These are phyloP conservation scores for Sminthurides aquaticus DNA, from an alignment of 2,888 invertebrate genomes.

Conservation along the genomic window DNA sequence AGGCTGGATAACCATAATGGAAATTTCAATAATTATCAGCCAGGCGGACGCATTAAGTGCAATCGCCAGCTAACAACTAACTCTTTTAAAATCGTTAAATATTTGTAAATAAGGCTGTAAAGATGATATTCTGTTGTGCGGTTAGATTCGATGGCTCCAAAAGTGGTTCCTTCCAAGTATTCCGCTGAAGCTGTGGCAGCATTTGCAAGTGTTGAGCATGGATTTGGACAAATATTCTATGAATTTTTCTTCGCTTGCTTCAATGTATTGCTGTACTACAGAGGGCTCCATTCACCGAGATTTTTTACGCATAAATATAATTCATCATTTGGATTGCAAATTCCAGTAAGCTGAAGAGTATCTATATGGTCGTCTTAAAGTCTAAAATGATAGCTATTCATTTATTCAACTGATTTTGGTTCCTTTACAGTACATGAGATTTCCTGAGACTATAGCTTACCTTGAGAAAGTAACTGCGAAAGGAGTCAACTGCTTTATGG, in stretches of 20 bases:
- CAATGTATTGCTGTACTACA: slow-evolving; percentile 8
- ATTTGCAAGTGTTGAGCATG: slow-evolving; percentile 7
- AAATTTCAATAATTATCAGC: too few species aligned
- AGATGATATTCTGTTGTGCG: neutral
- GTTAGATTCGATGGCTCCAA: neutral
- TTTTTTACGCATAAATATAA: neutral
- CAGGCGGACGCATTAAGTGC: too few species aligned
- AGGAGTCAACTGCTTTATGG: slow-evolving; percentile 4
- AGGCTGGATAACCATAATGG: too few species aligned
- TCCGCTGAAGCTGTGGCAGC: neutral
- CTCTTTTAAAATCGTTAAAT: neutral
- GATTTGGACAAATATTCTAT: slow-evolving; percentile 9
- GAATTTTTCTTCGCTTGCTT: slow-evolving; percentile 15
- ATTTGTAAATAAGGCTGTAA: neutral
- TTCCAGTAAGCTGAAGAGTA: slow-evolving; percentile 6
- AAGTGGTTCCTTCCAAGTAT: neutral
- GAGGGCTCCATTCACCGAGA: slow-evolving; percentile 5
- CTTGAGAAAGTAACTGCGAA: slow-evolving; percentile 14
- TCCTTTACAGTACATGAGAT: slow-evolving; percentile 14
- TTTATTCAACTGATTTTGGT: neutral
- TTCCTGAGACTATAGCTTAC: slow-evolving; percentile 12
- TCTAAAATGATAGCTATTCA: neutral
- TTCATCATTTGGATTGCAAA: slow-evolving; percentile 5
- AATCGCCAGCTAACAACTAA: too few species aligned
- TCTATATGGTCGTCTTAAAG: neutral